These are phyloP conservation scores for Athalia rosae DNA, from an alignment of 2,888 invertebrate species.

Conservation along the genomic window DNA sequence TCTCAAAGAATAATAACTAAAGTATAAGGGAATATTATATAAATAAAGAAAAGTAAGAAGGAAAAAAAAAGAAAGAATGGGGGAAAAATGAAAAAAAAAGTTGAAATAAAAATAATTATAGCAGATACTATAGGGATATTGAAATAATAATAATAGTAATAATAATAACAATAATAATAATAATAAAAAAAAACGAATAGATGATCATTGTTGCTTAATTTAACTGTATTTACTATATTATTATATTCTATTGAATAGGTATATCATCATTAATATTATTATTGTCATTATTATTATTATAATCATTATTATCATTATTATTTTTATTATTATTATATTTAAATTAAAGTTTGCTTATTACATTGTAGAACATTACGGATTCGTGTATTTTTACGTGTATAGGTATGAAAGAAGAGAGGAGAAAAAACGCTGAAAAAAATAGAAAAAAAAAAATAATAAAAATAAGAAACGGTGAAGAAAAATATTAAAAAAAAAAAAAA, in stretches of 20 bases:
- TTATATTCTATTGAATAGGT: slow-evolving; percentile 72
- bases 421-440: slow-evolving; percentile 46
- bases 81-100: slow-evolving; percentile 43
- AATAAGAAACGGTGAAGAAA: neutral
- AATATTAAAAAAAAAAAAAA: neutral
- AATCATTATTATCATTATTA: slow-evolving; percentile 61
- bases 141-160: slow-evolving; percentile 48
- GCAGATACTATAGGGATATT: slow-evolving; percentile 59
- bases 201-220: slow-evolving; percentile 72
- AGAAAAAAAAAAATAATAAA: slow-evolving; percentile 45
- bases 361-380: slow-evolving; percentile 49
- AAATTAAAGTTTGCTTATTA: slow-evolving; percentile 52
- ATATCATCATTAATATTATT: slow-evolving; percentile 64
- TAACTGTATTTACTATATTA: slow-evolving; percentile 72
- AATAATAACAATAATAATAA: slow-evolving; percentile 43
- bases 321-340: slow-evolving; percentile 61
- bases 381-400: slow-evolving; percentile 16
- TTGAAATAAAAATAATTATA: slow-evolving; percentile 51
- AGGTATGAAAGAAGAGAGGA: slow-evolving; percentile 29
- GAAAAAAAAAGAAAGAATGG: slow-evolving; percentile 49
- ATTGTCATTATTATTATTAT: slow-evolving; percentile 64
- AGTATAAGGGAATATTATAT: slow-evolving; percentile 67
- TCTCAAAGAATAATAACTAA: slow-evolving; percentile 74
- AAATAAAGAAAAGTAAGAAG: slow-evolving; percentile 58
- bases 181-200: slow-evolving; percentile 46